Base-by-base conservation (phyloP, 2,113 vertebrate species). In the Nettapus auritus region DNA sequence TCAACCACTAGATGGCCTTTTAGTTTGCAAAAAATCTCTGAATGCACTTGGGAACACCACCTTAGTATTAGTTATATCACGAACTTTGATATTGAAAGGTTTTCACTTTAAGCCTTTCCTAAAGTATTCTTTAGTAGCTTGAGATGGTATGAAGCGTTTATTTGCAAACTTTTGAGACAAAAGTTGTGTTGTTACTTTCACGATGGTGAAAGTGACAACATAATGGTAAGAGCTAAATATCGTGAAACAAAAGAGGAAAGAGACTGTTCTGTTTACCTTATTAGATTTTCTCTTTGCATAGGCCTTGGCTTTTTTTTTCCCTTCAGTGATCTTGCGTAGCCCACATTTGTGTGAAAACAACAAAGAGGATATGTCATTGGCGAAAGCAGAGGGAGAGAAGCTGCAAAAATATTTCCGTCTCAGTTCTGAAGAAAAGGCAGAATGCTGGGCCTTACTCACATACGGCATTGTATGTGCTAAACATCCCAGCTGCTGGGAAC, bases 1-100 rank as follows among this genome's bases (percentile, higher is more conserved):
- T 66, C 22, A 83, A 73, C 40, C 98, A 92, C 97, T 96, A 98
- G 97, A 97, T 97, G 97, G 96, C 96, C 19, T 73, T 94, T 92
- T 52, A 96, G 90, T 64, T 93, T 86, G 55, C 68, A 91, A 91
- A 93, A 94, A 40, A 42, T 95, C 73, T 25, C 78, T 82, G 36
- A 82, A 55, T 50, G 31, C 31, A 4, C 4, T 29, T 62, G 33
- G 56, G 34, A 76, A 16, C 15, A 40, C 4, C 7, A 8, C 11
- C 16, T 42, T 19, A n/a, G 5, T 53, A 83, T 59, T 50, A 60
- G 33, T 60, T 78, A 55, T 12, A 64, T 64, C n/a, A 40, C 2
- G 0, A 73, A n/a, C 11, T 75, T 63, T 16, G 48, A 69, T 44
- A 83, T 60, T 19, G n/a, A 28, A 19, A 53, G 11, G 8, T 67